Evolutionary conservation across 2,797 vertebrate species (phyloP).

Genomic region (Poecilia gillii): DNA sequence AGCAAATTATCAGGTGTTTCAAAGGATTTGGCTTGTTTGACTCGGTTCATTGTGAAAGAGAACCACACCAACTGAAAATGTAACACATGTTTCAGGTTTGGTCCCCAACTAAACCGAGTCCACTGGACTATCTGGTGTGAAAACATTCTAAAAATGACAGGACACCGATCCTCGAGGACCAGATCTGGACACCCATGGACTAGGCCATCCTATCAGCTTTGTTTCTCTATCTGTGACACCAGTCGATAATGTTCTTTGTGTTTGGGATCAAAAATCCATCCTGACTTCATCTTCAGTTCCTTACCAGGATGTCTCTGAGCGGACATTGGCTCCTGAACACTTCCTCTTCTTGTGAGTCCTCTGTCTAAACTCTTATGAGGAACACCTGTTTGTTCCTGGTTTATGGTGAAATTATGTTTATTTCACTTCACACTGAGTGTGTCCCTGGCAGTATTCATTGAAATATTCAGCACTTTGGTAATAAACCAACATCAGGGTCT

Average conservation of each 20-base stretch:
- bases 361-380: background rate
- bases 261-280: background rate
- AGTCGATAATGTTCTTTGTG: background rate
- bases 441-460: background rate
- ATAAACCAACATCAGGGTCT: background rate
- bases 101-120: too few species aligned
- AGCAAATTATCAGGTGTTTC: too few species aligned
- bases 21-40: too few species aligned
- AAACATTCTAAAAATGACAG: too few species aligned
- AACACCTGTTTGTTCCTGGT: background rate
- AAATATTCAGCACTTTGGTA: background rate
- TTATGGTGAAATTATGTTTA: background rate
- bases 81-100: too few species aligned
- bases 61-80: too few species aligned
- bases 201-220: background rate
- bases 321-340: background rate
- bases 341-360: background rate
- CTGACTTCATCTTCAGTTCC: background rate
- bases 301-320: background rate
- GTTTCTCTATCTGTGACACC: background rate
- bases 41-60: too few species aligned
- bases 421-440: background rate
- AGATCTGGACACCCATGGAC: background rate
- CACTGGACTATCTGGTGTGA: too few species aligned
- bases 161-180: too few species aligned